Conservation (phyloP, 2,888 invertebrate genomes). For the Melinaea marsaeus region DNA sequence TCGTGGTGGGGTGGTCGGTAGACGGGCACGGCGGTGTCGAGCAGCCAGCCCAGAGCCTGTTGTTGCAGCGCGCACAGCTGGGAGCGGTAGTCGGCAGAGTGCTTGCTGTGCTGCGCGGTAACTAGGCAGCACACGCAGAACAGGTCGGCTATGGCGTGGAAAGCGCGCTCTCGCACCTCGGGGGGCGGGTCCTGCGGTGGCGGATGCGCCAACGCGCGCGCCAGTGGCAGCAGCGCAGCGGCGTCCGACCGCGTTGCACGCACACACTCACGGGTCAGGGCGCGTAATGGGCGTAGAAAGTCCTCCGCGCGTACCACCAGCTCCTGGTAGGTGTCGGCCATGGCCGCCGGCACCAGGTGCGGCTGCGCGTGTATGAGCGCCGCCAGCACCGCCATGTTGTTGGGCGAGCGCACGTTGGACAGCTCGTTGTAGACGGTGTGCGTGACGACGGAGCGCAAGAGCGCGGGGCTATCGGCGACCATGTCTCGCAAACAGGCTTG, state of each 20-base stretch:
- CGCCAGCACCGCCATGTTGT: constrained; percentile 94
- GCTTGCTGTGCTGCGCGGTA: constrained; percentile 79
- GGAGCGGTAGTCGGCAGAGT: constrained; percentile 63
- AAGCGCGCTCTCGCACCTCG: constrained; percentile 88
- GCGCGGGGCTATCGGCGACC: constrained; percentile 89
- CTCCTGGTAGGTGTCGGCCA: constrained; percentile 92
- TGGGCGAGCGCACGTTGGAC: constrained; percentile 93
- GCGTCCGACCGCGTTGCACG: constrained; percentile 89
- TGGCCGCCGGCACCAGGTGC: constrained; percentile 87
- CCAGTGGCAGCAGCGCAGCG: constrained; percentile 87
- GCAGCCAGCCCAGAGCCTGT: constrained; percentile 92
- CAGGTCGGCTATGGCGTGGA: constrained; percentile 89
- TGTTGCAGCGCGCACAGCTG: constrained; percentile 83
- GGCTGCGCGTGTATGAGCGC: constrained; percentile 92
- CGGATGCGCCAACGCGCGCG: constrained; percentile 84
- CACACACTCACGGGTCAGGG: constrained; percentile 92
- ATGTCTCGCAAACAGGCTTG: constrained; percentile 92
- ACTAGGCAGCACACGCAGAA: constrained; percentile 91
- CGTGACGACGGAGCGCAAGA: constrained; percentile 90
- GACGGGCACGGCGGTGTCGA: constrained; percentile 85
- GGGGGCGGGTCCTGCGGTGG: constrained; percentile 79
- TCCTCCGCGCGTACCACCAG: constrained; percentile 92
- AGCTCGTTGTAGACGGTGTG: constrained; percentile 97
- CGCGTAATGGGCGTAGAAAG: constrained; percentile 90
- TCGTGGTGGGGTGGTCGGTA: constrained; percentile 85